Base-by-base conservation (phyloP, 2,797 vertebrate species). In the Bovichtus diacanthus region DNA sequence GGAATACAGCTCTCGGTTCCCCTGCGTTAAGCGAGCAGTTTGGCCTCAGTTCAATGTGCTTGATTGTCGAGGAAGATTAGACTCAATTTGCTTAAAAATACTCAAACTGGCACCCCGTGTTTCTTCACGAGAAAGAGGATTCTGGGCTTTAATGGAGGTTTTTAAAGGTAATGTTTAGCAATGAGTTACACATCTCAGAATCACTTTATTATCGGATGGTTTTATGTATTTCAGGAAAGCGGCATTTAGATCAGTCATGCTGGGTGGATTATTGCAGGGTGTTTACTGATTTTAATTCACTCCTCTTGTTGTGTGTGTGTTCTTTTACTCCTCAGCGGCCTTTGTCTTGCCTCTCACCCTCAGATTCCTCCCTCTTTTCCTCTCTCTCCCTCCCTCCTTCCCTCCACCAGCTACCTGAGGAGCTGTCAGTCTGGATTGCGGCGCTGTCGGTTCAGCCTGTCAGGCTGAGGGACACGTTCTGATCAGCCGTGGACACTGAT, bases 391-490 rank as follows among this genome's bases (percentile, higher is more conserved):
- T 36, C 67, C 46, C 41, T 18, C 72, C 56, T 1, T n/a, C 31
- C 70, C 74, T 66, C 86, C 78, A 54, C 58, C 78, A 83, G 55
- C 85, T 83, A 93, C 91, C 93, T 93, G 88, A 89, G 91, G 84
- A 93, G 81, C 90, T 95, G 94, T 95, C 95, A 95, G 78, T 89
- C 89, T 86, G 89, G 88, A 95, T 95, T 82, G 86, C 83, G 2
- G 43, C 19, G 46, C 90, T 88, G 93, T 87, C 83, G 70, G 85
- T 90, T 88, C 85, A 86, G 77, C 79, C 93, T 94, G 93, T 95
- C 93, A 94, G 84, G 79, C 86, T 92, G 91, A 87, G 82, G 90
- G 90, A 93, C 77, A 63, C 74, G 87, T 88, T 83, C 76, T 86
- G 87, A 93, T 92, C 87, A 81, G 87, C 90, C 75, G 88, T 83